Base-by-base conservation (phyloP, 2,797 vertebrate genomes). In the Saxicola maurus region DNA sequence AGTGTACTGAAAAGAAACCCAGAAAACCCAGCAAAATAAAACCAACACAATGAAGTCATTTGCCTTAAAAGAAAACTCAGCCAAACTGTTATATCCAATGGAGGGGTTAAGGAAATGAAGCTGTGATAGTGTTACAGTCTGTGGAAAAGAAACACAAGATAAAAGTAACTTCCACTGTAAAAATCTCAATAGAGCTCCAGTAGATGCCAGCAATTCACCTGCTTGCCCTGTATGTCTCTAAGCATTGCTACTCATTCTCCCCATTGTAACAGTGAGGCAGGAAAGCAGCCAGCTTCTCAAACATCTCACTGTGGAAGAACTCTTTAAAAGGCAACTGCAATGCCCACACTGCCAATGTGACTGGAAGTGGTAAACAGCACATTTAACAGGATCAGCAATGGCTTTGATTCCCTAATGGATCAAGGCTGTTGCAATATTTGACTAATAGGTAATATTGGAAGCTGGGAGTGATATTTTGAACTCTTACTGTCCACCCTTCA, bases 241-340 rank as follows among this genome's bases (percentile, higher is more conserved):
- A 48, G 52, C 67, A 46, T 6, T 66, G 42, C 31, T 71, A 16
- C 23, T 46, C 8, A 5, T 14, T 53, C 7, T 18, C 13, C 16
- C 31, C 10, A 33, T 40, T 0, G 0, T 28, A 74, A 20, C 0
- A 1, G 28, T 15, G 40, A n/a, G 45, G 73, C 31, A 77, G 27
- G 37, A 23, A 15, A 3, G 35, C 48, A 68, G 46, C 46, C 75
- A 80, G 27, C 42, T 74, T 80, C 56, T 72, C 49, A 64, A 43
- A 53, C 16, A 11, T 2, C 20, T 2, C 0, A 0, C 20, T 56
- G 31, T 21, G 30, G 55, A 85, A 67, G 46, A 65, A 17, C 17
- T 64, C 46, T 66, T 77, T 43, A 33, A 77, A 81, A 69, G 30
- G 31, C 60, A 72, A 21, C 33, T 31, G 30, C 59, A 45, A 35